phyloP scores from a whole-genome alignment of 2,888 invertebrate genomes.

The Amorpha juglandis region DNA sequence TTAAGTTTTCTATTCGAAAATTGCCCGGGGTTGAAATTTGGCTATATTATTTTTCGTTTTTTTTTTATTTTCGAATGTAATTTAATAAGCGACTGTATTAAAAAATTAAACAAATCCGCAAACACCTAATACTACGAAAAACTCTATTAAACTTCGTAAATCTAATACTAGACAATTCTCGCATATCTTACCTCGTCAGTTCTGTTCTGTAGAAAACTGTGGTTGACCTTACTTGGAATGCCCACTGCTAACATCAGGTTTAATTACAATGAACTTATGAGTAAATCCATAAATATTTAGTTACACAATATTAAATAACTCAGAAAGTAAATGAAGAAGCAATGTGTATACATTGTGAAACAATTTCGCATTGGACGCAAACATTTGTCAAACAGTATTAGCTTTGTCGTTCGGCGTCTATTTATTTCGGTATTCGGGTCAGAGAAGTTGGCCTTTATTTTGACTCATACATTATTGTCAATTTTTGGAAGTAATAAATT shows the following conservation, averaged over 20 bases:
- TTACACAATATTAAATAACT: constrained; percentile 1
- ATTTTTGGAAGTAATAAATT: too few relatives aligned
- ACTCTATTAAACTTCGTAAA: too few relatives aligned
- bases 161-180: too few relatives aligned
- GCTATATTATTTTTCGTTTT: too few relatives aligned
- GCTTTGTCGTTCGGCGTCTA: constrained; percentile 32
- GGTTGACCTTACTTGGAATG: background rate
- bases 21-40: too few relatives aligned
- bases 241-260: background rate
- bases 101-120: too few relatives aligned
- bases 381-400: constrained; percentile 27
- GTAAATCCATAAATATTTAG: background rate
- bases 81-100: too few relatives aligned
- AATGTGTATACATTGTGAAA: constrained; percentile 28
- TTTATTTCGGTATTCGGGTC: constrained; percentile 31
- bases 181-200: too few relatives aligned
- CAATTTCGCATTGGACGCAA: constrained; percentile 25
- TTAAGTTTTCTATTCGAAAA: too few relatives aligned
- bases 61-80: too few relatives aligned
- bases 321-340: constrained; percentile 2
- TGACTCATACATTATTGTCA: background rate
- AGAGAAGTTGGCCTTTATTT: constrained; percentile 27
- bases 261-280: background rate
- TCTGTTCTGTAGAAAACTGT: background rate
- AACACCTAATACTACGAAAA: too few relatives aligned